Conservation (phyloP, 2,888 invertebrate species). For the Polymixis lichenea region DNA sequence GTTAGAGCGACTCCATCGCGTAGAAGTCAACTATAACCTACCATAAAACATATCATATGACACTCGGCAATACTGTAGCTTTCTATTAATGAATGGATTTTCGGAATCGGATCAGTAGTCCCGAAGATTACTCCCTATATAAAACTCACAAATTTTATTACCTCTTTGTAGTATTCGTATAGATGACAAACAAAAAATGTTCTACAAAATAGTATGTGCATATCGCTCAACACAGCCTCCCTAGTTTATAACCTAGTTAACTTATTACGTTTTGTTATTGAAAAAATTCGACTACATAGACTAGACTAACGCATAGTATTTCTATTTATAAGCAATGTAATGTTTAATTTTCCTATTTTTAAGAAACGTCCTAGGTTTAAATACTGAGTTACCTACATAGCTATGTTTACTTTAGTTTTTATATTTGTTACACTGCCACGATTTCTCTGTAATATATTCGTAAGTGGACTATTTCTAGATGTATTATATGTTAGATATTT, state of each 20-base stretch:
- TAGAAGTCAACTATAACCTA: neutral
- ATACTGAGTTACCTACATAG: conserved; percentile 83
- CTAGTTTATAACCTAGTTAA: conserved; percentile 70
- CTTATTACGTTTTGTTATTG: conserved; percentile 76
- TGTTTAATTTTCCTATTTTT: conserved; percentile 69
- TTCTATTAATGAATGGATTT: neutral
- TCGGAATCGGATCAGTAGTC: neutral
- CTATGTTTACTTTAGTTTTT: conserved; percentile 69
- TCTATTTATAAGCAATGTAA: conserved; percentile 65
- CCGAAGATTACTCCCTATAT: too few species aligned
- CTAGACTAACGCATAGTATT: conserved; percentile 70
- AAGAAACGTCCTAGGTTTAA: conserved; percentile 65
- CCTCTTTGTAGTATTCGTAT: neutral
- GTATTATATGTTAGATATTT: conserved; percentile 79
- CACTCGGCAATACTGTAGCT: neutral
- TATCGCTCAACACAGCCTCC: conserved; percentile 41
- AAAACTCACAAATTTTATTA: too few species aligned
- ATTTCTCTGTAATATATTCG: conserved; percentile 80
- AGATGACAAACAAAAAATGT: neutral
- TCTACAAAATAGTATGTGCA: conserved; percentile 24
- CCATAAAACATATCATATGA: neutral
- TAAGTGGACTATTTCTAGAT: conserved; percentile 77
- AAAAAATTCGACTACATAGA: conserved; percentile 67
- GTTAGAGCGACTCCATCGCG: neutral
- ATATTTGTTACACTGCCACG: conserved; percentile 80